phyloP scores from a whole-genome alignment of 2,888 invertebrate genomes.

The Eutolmus rufibarbis region DNA sequence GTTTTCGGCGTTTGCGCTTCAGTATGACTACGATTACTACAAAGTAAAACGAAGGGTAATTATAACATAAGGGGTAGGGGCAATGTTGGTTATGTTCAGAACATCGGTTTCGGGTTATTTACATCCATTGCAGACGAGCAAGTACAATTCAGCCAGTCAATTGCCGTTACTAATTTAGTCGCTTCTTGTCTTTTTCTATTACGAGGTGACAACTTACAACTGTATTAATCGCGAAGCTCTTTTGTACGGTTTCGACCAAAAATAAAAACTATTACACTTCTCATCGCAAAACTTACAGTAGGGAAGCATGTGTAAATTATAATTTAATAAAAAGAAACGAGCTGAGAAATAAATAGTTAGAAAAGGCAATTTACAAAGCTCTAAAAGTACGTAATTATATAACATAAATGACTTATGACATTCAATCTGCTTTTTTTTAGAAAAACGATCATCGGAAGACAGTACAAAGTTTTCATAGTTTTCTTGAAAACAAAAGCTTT shows the following conservation, averaged over 20 bases:
- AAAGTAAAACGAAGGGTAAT: background rate
- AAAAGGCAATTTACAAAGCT: slow-evolving; percentile 30
- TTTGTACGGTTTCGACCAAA: background rate
- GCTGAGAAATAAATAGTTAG: slow-evolving; percentile 6
- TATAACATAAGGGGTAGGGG: background rate
- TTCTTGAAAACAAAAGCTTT: slow-evolving; percentile 13
- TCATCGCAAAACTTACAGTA: background rate
- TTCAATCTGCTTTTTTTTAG: background rate
- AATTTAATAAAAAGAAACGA: background rate
- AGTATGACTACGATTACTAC: background rate
- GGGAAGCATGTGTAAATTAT: background rate
- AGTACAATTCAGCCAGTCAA: background rate
- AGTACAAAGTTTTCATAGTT: slow-evolving; percentile 13
- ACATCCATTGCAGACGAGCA: background rate
- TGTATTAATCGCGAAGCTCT: background rate
- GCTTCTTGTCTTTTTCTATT: background rate
- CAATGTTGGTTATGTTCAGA: background rate
- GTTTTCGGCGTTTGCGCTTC: background rate
- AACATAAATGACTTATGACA: slow-evolving; percentile 14
- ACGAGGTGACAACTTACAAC: background rate
- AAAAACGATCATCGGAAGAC: slow-evolving; percentile 16
- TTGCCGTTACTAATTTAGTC: background rate
- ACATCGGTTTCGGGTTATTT: background rate
- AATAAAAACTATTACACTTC: background rate
- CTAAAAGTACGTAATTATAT: background rate